Evolutionary conservation across 2,888 invertebrate genomes (phyloP), one percentile per base, ranked within the genome.

Genomic region (Aproaerema taeniolella): DNA sequence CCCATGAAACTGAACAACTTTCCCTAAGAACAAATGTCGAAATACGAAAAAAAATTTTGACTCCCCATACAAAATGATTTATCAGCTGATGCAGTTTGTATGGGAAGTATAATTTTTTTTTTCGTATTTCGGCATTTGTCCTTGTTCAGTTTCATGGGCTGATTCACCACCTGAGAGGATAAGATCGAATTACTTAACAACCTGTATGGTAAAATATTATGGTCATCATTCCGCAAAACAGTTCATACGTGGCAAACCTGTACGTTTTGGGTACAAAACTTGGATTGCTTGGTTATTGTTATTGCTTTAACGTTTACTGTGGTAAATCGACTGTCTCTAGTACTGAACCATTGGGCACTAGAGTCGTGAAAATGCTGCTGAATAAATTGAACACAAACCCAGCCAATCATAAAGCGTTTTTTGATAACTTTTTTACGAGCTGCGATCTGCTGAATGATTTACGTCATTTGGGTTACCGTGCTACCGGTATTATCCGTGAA

Each of bases 241-340:
- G 43, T 58, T 52, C 31, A 61, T 59, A 28, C 39, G 44, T 17
- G 50, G 53, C 2, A 61, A 60, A 40, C 56, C 58, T 32, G 47
- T 64, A 9, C 38, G 56, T 5, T 58, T 60, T 47, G 56, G 55
- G 10, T 61, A 51, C 39, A 59, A 59, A 42, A 49, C 57, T 28
- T 61, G 54, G 58, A 43, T 53, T 42, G 39, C 51, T 38, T n/a
- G 51, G 51, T 6, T 55, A 54, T 37, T 53, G 55, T 30, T 54
- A 56, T 34, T 10, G 34, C 12, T 50, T 49, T 37, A 52, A 54
- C 41, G 2, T 33, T 12, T 33, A 33, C 24, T 33, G 33, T 54
- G 35, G 26, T 6, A 35, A 35, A 13, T 35, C 25, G 1, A 3
- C 10, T 13, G 26, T 26, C 5, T n/a, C 15, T 14, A 12, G 13